Percentiles rank a stretch among this genome's conserved stretches.
Conservation (phyloP, 1,140 invertebrate species). For the Hylaeus volcanicus region DNA sequence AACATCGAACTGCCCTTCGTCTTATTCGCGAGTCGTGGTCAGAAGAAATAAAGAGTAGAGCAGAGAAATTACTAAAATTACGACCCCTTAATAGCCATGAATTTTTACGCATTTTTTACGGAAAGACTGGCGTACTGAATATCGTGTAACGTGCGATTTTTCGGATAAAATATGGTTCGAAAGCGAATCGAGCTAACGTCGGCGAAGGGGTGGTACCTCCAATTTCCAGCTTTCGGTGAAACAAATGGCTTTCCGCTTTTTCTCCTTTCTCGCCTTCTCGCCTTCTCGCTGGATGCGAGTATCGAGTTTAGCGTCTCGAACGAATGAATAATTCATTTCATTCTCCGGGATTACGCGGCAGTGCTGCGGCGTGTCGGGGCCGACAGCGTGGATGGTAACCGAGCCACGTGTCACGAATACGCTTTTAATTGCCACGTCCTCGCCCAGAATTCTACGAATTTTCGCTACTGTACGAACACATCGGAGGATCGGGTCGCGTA, state of each 20-base stretch:
- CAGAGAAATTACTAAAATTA: no score
- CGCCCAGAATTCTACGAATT: not conserved
- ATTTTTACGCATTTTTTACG: no score
- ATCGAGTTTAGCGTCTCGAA: slow-evolving; percentile 62
- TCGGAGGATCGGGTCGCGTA: no score
- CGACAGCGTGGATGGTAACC: not conserved
- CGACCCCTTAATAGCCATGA: no score
- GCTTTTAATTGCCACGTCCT: slow-evolving; percentile 33
- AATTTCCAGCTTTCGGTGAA: slow-evolving; percentile 66
- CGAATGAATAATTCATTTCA: slow-evolving; percentile 77
- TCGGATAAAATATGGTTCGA: no score
- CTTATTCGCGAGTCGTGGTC: no score
- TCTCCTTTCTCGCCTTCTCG: slow-evolving; percentile 13
- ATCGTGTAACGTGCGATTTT: no score
- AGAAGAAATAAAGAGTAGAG: no score
- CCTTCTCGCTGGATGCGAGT: not conserved
- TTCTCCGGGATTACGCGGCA: slow-evolving; percentile 65
- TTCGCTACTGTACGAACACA: slow-evolving; percentile 7
- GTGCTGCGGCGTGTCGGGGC: not conserved
- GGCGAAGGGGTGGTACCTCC: not conserved
- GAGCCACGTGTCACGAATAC: slow-evolving; percentile 26
- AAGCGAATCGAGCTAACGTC: no score
- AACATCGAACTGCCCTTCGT: not conserved
- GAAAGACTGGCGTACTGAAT: no score
- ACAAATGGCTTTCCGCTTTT: slow-evolving; percentile 68